These are phyloP conservation scores for Drosophila anomelani DNA, from an alignment of 2,888 invertebrate species.

Conservation along the genomic window DNA sequence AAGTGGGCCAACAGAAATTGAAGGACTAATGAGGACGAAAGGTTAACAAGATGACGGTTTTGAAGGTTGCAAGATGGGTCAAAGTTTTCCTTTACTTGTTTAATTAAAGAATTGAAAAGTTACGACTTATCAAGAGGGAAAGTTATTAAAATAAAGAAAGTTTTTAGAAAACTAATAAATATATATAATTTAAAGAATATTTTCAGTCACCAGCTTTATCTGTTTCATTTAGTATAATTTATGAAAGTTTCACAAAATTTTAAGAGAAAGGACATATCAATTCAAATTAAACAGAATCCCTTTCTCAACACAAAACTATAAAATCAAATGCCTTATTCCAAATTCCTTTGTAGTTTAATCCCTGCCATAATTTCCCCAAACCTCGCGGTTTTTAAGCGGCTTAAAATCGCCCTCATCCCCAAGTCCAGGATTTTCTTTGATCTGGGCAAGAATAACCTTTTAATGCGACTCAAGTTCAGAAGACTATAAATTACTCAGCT, in stretches of 20 bases:
- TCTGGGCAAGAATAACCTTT: constrained; percentile 62
- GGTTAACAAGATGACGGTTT: constrained; percentile 9
- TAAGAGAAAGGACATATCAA: neutral
- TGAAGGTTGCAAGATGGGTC: neutral
- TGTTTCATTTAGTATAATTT: too few species aligned
- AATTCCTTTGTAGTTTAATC: constrained; percentile 11
- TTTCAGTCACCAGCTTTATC: too few species aligned
- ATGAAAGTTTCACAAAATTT: too few species aligned
- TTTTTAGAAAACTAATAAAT: too few species aligned
- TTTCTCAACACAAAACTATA: constrained; percentile 6
- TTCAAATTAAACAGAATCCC: neutral
- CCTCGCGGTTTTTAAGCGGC: constrained; percentile 57
- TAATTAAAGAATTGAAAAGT: neutral
- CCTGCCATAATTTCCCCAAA: constrained; percentile 4
- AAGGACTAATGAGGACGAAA: constrained; percentile 21
- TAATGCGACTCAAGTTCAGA: constrained; percentile 51
- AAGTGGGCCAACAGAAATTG: constrained; percentile 23
- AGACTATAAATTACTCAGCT: constrained; percentile 72
- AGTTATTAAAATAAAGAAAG: too few species aligned
- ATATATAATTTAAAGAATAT: too few species aligned
- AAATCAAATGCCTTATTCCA: constrained; percentile 1
- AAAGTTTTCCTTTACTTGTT: neutral
- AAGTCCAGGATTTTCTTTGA: constrained; percentile 60
- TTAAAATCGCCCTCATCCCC: constrained; percentile 59
- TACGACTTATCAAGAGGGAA: too few species aligned